Evolutionary conservation across 2,113 vertebrate genomes (phyloP), one percentile per base, ranked within the genome.

Genomic region (Phrynosoma platyrhinos): DNA sequence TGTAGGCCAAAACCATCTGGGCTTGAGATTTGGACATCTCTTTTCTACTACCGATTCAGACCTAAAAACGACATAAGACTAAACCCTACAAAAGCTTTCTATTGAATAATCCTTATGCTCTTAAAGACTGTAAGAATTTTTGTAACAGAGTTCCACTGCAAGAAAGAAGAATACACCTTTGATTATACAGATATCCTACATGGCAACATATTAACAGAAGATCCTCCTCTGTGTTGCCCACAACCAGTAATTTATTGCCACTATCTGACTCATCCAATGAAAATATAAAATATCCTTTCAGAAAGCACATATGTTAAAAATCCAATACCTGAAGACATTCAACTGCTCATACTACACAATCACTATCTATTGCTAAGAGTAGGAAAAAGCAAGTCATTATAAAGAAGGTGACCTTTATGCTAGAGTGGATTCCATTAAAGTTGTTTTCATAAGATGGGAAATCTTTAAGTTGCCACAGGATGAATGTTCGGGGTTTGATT

Each of bases 341-440:
- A 82, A 5, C 8, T 86, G 86, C 74, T 88, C 79, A 83, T 85
- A n/a, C 66, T 72, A 79, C 53, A 32, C 74, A 72, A 71, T n/a
- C 84, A 42, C 87, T 87, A 0, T n/a, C 87, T 87, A 1, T 23
- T 90, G 52, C 32, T 23, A 77, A 92, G 79, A 89, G 47, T 83
- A 83, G 40, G 71, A 42, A 93, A 47, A 88, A 47, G 52, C 32
- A 87, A 89, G 20, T 62, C 66, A 84, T 92, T 90, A 77, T 68
- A 78, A 74, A 91, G 74, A 82, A 93, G 88, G 86, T 90, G 92
- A 93, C 90, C 84, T 93, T 92, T 92, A 84, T 87, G 75, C 83
- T 87, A 90, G 77, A 64, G 71, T 85, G 72, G 40, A 16, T 94
- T 87, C 90, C 87, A 89, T 86, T 82, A 83, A 76, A 90, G 85